Base-by-base conservation (phyloP, 2,888 invertebrate species). In the Erebia epiphron region DNA sequence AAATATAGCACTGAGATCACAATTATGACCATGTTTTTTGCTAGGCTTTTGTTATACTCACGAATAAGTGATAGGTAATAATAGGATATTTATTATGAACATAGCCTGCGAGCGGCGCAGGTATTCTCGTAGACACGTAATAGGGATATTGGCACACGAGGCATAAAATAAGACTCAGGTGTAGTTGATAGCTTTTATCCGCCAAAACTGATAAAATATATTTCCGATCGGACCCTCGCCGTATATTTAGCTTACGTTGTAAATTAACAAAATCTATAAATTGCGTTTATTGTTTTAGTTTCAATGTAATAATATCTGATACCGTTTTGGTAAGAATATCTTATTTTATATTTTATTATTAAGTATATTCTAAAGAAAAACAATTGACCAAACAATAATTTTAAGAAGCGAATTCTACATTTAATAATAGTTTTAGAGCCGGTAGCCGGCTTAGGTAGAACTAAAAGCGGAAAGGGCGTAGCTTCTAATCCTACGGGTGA, bases 111-210 rank as follows among this genome's bases (percentile, higher is more conserved):
- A 75, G 65, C 71, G 71, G 67, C 68, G 70, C 75, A 78, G 79
- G 80, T 79, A 79, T 72, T 72, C 76, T 73, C 71, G 72, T 79
- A 78, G 77, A 76, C 75, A 79, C 79, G 82, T 77, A 81, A 82
- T 82, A 83, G 83, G 84, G 84, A 86, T 90, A 91, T 90, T 90
- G 88, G 90, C 88, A 87, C 84, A 85, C 84, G 82, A 83, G 83
- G 85, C 90, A 89, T 90, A 89, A 92, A 92, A 91, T 91, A 91
- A 86, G 90, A 86, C 90, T 91, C 91, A 91, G 91, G 92, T 92
- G 92, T 88, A 83, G 80, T 84, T 90, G 89, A 91, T 91, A 84
- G 91, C 90, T 83, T 90, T 88, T 88, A 90, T 89, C 86, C 89
- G 90, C 85, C 88, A 88, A 87, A 89, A 90, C 89, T 90, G 90